phyloP scores from a whole-genome alignment of 2,888 invertebrate genomes.

The Leptinotarsa rubiginosa region DNA sequence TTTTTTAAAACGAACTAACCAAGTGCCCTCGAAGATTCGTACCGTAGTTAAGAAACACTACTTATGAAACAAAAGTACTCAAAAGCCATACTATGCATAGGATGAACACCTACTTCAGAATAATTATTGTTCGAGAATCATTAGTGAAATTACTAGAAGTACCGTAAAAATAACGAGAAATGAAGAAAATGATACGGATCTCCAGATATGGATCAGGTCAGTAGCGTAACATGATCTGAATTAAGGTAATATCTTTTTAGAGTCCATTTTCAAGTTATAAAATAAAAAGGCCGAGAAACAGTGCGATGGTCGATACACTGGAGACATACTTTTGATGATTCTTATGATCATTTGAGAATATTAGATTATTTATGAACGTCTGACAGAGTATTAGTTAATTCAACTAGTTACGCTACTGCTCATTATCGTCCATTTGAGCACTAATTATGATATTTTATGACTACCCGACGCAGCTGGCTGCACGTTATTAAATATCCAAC shows the following conservation, averaged over 20 bases:
- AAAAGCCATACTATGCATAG: background rate
- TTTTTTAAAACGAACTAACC: too few relatives aligned
- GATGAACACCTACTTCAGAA: conserved; percentile 2
- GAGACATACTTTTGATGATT: too few relatives aligned
- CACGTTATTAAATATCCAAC: conserved; percentile 22
- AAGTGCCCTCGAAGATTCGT: too few relatives aligned
- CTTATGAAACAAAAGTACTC: background rate
- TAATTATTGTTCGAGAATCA: conserved; percentile 12
- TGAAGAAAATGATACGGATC: conserved; percentile 47
- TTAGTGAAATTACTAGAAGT: conserved; percentile 35
- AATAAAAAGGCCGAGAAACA: too few relatives aligned
- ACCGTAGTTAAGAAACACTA: too few relatives aligned
- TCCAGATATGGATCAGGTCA: conserved; percentile 22
- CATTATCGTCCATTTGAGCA: conserved; percentile 13
- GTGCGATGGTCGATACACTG: too few relatives aligned
- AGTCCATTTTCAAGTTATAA: too few relatives aligned
- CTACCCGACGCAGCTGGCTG: conserved; percentile 12
- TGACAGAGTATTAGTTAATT: too few relatives aligned
- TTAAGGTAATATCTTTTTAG: background rate
- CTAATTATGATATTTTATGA: conserved; percentile 14
- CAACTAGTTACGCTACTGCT: background rate
- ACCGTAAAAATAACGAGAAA: conserved; percentile 46
- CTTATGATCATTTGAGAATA: too few relatives aligned
- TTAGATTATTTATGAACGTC: too few relatives aligned
- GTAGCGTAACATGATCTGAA: conserved; percentile 1